Conservation (phyloP, 2,113 vertebrate species). For the Potamarius usumacintae region DNA sequence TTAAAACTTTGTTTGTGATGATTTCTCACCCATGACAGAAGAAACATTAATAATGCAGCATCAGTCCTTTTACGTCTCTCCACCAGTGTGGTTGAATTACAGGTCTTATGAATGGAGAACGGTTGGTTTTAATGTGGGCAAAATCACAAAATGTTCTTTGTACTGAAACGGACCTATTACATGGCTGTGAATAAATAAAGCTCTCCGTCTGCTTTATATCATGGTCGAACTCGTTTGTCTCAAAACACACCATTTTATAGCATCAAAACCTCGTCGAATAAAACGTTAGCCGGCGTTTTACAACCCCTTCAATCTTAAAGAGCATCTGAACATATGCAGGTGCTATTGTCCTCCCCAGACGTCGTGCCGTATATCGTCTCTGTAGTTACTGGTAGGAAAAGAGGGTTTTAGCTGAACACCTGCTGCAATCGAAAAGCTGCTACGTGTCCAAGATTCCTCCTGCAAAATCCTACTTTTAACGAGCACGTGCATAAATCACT, state of each 20-base stretch:
- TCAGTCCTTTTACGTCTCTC: background rate
- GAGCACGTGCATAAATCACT: slow-evolving; percentile 15
- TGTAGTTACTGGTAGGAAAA: background rate
- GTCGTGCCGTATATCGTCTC: background rate
- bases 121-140: background rate
- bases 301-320: background rate
- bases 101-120: background rate
- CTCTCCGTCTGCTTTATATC: background rate
- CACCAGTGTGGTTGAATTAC: background rate
- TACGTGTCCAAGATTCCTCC: background rate
- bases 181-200: background rate
- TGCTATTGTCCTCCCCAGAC: background rate
- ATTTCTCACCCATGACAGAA: background rate
- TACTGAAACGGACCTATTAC: background rate
- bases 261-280: background rate
- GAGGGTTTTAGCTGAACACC: slow-evolving; percentile 7
- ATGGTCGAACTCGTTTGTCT: background rate
- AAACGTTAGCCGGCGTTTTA: background rate
- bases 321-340: background rate
- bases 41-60: background rate
- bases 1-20: background rate
- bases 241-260: background rate
- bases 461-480: background rate
- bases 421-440: slow-evolving; percentile 20
- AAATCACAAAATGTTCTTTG: background rate